phyloP scores from a whole-genome alignment of 2,113 vertebrate genomes.

The Cochlearius cochlearius region DNA sequence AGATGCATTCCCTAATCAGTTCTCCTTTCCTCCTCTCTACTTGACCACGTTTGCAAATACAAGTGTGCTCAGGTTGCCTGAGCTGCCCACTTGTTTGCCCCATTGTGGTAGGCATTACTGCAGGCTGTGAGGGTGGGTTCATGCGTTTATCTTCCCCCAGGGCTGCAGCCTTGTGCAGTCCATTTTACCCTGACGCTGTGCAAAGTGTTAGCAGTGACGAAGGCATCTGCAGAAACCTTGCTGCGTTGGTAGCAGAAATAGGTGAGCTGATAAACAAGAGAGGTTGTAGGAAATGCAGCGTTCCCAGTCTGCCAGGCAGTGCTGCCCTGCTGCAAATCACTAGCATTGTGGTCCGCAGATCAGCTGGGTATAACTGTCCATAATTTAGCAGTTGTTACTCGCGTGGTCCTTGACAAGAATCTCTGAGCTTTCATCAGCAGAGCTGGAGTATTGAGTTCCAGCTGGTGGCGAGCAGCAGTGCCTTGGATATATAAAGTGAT shows the following conservation, averaged over 20 bases:
- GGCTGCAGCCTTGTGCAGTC: neutral
- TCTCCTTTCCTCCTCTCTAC: neutral
- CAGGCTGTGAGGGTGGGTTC: neutral
- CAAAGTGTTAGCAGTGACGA: fast-evolving
- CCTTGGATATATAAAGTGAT: neutral
- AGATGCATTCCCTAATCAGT: neutral
- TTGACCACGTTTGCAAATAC: neutral
- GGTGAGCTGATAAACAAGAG: too few species aligned
- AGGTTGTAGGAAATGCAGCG: neutral
- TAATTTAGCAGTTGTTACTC: neutral
- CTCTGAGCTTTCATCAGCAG: neutral
- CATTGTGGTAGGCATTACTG: neutral
- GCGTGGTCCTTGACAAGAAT: neutral
- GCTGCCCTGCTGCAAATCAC: neutral
- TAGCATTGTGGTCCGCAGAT: neutral
- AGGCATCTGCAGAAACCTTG: neutral
- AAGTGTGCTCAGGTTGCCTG: neutral
- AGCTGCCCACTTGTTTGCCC: neutral
- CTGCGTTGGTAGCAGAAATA: neutral
- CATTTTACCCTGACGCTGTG: neutral
- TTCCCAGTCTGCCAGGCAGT: too few species aligned
- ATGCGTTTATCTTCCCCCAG: fast-evolving
- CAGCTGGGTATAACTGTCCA: neutral
- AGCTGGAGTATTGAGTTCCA: neutral
- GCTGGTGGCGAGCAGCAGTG: neutral